Evolutionary conservation across 2,888 invertebrate genomes (phyloP), one percentile per base, ranked within the genome.

Genomic region (Watsonalla cultraria): DNA sequence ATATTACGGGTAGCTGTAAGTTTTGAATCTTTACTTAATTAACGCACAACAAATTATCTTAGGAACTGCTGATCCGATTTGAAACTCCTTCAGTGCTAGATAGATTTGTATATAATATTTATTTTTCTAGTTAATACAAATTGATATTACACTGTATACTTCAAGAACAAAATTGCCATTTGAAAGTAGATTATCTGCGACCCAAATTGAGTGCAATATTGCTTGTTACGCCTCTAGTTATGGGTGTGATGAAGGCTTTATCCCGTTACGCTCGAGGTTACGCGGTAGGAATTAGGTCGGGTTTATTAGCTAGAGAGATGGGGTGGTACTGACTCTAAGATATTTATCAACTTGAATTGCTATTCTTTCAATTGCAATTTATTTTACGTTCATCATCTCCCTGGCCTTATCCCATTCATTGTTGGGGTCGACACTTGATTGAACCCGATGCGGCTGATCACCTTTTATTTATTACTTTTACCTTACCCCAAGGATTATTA

Each of bases 251-350:
- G 51, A 58, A 58, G 53, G 47, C 46, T 53, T 56, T 55, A 54
- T 55, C 49, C 51, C 46, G 47, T 51, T 54, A 54, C 49, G 47
- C 46, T 45, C 52, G 49, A 48, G 47, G 50, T 50, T 58, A 52
- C 63, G 64, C 53, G 46, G 59, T 56, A 54, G 55, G 42, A 72
- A 68, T 68, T 69, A 65, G 66, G 58, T 42, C 63, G 52, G 61
- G 62, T 67, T 67, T 73, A 74, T 72, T 70, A 66, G 62, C 62
- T 56, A 65, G 64, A 71, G 68, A 67, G 63, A 68, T 53, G 60
- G 61, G 49, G 54, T 51, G 47, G 47, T 54, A 54, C 52, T 52
- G 52, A 54, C 54, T 59, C 54, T 50, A 51, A 51, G 54, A 39
- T 58, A 68, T 70, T 61, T 62, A 70, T 68, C 62, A 65, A 60